phyloP scores from a whole-genome alignment of 2,113 vertebrate species.

The Pantherophis guttatus region DNA sequence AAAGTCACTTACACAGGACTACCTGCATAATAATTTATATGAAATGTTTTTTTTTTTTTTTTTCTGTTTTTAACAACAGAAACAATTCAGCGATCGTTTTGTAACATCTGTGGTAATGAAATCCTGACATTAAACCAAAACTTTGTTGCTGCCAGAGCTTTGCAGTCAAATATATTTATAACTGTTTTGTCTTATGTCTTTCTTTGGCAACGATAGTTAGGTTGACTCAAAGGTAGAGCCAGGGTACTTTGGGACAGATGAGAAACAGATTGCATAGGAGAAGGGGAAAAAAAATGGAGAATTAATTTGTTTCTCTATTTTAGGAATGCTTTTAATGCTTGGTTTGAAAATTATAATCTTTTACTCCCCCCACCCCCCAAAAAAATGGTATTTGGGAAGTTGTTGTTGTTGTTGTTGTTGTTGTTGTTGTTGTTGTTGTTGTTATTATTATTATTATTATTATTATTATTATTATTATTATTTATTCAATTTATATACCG shows the following conservation, averaged over 20 bases:
- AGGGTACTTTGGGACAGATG: conserved; percentile 59
- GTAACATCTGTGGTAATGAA: conserved; percentile 4
- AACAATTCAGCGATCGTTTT: conserved; percentile 19
- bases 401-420: too few relatives aligned
- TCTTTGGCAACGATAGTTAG: conserved; percentile 60
- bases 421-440: too few relatives aligned
- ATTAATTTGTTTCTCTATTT: conserved; percentile 58
- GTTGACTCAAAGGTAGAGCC: conserved; percentile 65
- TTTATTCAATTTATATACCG: too few relatives aligned
- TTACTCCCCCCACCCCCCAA: not conserved
- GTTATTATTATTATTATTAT: too few relatives aligned
- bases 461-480: too few relatives aligned
- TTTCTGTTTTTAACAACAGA: not conserved
- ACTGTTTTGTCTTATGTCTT: conserved; percentile 15
- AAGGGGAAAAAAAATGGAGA: conserved; percentile 10
- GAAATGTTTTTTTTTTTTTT: not conserved
- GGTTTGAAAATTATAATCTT: conserved; percentile 35
- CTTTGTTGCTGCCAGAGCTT: conserved; percentile 56
- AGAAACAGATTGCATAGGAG: conserved; percentile 60
- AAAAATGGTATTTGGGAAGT: not conserved
- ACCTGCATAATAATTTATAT: not conserved
- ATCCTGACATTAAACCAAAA: conserved; percentile 49
- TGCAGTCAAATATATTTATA: conserved; percentile 62
- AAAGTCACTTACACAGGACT: too few relatives aligned
- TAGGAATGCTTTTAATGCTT: conserved; percentile 70